phyloP scores from a whole-genome alignment of 2,888 invertebrate genomes.

The Drosophila paucipuncta region DNA sequence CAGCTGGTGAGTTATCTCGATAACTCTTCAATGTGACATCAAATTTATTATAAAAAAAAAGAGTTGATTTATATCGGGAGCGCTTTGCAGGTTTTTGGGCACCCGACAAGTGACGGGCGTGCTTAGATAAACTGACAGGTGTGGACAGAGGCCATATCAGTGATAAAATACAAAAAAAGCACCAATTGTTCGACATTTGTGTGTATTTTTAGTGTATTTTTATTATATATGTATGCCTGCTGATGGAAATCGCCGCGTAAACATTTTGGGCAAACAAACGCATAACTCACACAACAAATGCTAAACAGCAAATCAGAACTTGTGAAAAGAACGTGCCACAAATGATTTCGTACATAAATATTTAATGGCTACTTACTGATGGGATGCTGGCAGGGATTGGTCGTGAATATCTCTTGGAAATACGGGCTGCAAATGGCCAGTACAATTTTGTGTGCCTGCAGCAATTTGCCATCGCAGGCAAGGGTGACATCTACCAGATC shows the following conservation, averaged over 20 bases:
- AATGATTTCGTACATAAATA: slow-evolving; percentile 23
- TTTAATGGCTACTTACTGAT: slow-evolving; percentile 84
- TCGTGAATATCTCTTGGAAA: slow-evolving; percentile 86
- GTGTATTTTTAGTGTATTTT: not conserved
- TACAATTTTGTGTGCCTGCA: slow-evolving; percentile 86
- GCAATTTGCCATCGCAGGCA: slow-evolving; percentile 86
- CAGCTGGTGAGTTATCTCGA: slow-evolving; percentile 27
- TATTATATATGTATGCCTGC: not conserved
- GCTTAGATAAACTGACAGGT: slow-evolving; percentile 63
- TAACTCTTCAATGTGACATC: slow-evolving; percentile 69
- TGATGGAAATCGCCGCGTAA: slow-evolving; percentile 30
- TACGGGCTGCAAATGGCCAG: slow-evolving; percentile 86
- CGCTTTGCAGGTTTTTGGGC: slow-evolving; percentile 23
- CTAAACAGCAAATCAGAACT: slow-evolving; percentile 34
- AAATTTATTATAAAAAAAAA: slow-evolving; percentile 64
- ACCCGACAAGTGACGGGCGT: slow-evolving; percentile 65
- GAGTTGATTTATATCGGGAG: slow-evolving; percentile 77
- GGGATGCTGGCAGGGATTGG: slow-evolving; percentile 86
- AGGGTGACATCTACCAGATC: slow-evolving; percentile 86
- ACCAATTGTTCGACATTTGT: slow-evolving; percentile 7
- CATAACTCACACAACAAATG: slow-evolving; percentile 5
- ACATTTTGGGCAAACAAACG: slow-evolving; percentile 50
- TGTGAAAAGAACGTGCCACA: slow-evolving; percentile 29
- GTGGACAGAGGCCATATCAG: slow-evolving; percentile 27
- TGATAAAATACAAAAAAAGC: slow-evolving; percentile 36